Evolutionary conservation across 2,797 vertebrate genomes (phyloP), one percentile per base, ranked within the genome.

Genomic region (Darevskia nairensis): DNA sequence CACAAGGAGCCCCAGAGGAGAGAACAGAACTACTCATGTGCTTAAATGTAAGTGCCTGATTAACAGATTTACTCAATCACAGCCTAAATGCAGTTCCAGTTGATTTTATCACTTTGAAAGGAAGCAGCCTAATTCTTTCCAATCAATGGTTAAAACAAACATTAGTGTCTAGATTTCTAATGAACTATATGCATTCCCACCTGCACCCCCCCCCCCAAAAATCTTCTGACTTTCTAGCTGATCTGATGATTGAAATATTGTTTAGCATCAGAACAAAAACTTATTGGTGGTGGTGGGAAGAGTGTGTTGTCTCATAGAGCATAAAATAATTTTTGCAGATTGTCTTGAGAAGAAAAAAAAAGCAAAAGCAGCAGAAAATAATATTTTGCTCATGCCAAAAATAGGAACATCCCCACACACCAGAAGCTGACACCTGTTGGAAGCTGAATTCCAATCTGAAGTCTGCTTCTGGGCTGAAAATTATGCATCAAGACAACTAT

Each of bases 221-320:
- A 93, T 0, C 88, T 87, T 87, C 27, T 77, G 21, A 41, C 55
- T 92, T 55, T 55, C 50, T 55, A 55, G 50, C 50, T 55, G 79
- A 91, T 90, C 83, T 91, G 87, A 90, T 93, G 95, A 96, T 92
- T 96, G 92, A 97, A 97, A 96, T 96, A 96, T 97, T 96, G 96
- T 94, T 89, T 89, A 92, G 93, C 88, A 93, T 95, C 92, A 94
- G 95, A 96, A 96, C 96, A 97, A 96, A 96, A 94, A 74, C 15
- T 90, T 95, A 94, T 95, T 64, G 84, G 83, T 86, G 23, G 23
- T 11, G 17, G 21, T 61, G 8, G 35, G 39, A 13, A 39, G 17
- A n/a, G 32, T 11, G 96, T 94, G 96, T 94, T 94, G 94, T 95
- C 96, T 96, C 91, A 91, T 94, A 81, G 89, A 96, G 92, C 93